phyloP scores from a whole-genome alignment of 2,888 invertebrate genomes.

The Norana najaformis region DNA sequence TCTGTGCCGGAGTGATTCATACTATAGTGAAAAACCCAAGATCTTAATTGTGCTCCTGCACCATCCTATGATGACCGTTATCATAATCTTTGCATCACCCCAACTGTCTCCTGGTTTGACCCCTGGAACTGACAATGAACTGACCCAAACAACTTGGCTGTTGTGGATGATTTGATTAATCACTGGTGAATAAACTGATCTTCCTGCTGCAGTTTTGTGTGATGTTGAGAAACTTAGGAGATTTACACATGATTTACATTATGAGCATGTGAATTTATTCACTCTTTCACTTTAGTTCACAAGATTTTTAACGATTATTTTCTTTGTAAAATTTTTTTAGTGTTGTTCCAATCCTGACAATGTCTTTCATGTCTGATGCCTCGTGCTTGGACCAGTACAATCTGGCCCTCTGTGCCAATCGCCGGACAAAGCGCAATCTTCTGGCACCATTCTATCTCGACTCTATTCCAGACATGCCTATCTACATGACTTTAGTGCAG shows the following conservation, averaged over 20 bases:
- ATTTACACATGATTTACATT: background rate
- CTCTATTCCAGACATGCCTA: slow-evolving; percentile 49
- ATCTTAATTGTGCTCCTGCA: too few relatives aligned
- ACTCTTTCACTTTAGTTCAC: background rate
- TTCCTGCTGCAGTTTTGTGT: background rate
- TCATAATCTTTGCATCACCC: background rate
- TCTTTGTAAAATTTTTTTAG: slow-evolving; percentile 42
- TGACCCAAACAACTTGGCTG: background rate
- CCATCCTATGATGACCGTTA: too few relatives aligned
- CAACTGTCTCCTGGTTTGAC: background rate
- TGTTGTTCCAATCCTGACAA: slow-evolving; percentile 52
- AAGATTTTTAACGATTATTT: background rate
- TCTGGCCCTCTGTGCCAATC: slow-evolving; percentile 57
- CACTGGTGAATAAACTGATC: background rate
- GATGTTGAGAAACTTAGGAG: background rate
- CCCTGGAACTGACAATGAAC: background rate
- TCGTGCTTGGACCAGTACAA: slow-evolving; percentile 57
- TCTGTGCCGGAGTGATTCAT: too few relatives aligned
- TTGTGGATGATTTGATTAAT: background rate
- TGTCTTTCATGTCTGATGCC: slow-evolving; percentile 47
- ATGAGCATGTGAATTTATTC: background rate
- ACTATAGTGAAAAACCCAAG: too few relatives aligned
- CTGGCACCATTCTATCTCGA: slow-evolving; percentile 54
- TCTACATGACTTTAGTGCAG: slow-evolving; percentile 57
- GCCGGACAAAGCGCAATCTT: slow-evolving; percentile 47